Evolutionary conservation across 2,113 vertebrate genomes (phyloP), one percentile per base, ranked within the genome.

Genomic region (Bambusicola thoracicus): DNA sequence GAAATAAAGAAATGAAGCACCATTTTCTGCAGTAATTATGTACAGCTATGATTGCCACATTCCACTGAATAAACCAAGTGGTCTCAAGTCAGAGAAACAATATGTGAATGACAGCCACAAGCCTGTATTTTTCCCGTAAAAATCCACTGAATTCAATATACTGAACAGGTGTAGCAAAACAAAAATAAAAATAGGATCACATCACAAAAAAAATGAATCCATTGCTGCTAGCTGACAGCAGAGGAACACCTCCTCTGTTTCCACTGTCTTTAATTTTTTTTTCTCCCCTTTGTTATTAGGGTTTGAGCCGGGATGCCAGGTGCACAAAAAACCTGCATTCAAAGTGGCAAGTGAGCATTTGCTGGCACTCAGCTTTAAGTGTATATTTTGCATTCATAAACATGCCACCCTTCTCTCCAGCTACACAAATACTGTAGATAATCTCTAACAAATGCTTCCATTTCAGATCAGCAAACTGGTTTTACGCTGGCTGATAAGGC

Each of bases 371-470:
- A 74, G 79, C 68, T 94, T 63, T 89, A 92, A 93, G 85, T 85
- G 48, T 89, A 22, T 85, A 87, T 87, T 93, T 95, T 88, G 93
- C 68, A 89, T 87, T 93, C 91, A 91, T 89, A 95, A 97, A 97
- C 79, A 83, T 40, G 81, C 38, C 91, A 96, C 55, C 75, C 41
- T 87, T 80, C 79, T 82, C 59, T 77, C 34, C 85, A 91, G 81
- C 72, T 95, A 80, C 87, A 70, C 70, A 92, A 96, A 94, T 91
- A 93, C 43, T 88, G 81, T 46, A 74, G 91, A 76, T 92, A 93
- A 93, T 91, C 75, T 85, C 85, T 83, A 85, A 85, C 70, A 87
- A 96, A 93, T 40, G 34, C 72, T 79, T 70, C 78, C 44, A 76
- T 89, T 94, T 68, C 81, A 91, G 75, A 95, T 69, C 81, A 82